Conservation (phyloP, 2,113 vertebrate species). For the Bombycilla garrulus region DNA sequence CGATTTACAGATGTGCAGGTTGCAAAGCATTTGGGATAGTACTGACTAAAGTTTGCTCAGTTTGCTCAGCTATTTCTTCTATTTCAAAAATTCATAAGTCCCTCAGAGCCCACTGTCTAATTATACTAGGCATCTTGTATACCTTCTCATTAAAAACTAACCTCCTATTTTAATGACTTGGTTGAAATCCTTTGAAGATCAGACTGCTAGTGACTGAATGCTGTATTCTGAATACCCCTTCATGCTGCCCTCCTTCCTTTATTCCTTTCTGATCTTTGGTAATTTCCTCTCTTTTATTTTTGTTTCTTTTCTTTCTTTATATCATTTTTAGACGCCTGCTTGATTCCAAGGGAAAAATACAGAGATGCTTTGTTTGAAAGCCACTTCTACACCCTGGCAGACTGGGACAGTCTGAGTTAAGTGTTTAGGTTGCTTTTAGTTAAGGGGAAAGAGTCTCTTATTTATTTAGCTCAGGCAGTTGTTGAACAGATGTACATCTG, state of each 20-base stretch:
- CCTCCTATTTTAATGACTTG: constrained; percentile 75
- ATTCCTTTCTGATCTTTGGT: constrained; percentile 9
- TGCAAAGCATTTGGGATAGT: constrained; percentile 32
- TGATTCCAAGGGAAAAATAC: neutral
- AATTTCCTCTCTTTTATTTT: neutral
- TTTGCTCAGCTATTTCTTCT: constrained; percentile 64
- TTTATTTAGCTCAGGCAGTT: constrained; percentile 13
- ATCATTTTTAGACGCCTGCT: neutral
- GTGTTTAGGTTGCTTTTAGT: constrained; percentile 3
- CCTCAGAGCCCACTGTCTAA: constrained; percentile 69
- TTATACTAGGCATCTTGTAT: constrained; percentile 71
- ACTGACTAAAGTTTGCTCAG: constrained; percentile 2
- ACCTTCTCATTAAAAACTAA: constrained; percentile 76
- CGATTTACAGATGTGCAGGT: constrained; percentile 55
- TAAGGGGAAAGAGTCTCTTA: neutral
- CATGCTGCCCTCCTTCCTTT: constrained; percentile 12
- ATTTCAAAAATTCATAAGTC: constrained; percentile 60
- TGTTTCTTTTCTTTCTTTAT: neutral
- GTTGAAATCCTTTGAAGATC: constrained; percentile 74
- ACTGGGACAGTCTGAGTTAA: neutral
- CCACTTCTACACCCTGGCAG: neutral
- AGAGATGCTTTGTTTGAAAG: neutral
- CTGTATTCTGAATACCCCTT: constrained; percentile 38
- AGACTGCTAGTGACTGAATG: constrained; percentile 37
- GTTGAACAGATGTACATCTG: neutral